Evolutionary conservation across 92 coral and sea anemone genomes (phyloP), one percentile per base, ranked within the genome.

Genomic region (Desmophyllum pertusum): DNA sequence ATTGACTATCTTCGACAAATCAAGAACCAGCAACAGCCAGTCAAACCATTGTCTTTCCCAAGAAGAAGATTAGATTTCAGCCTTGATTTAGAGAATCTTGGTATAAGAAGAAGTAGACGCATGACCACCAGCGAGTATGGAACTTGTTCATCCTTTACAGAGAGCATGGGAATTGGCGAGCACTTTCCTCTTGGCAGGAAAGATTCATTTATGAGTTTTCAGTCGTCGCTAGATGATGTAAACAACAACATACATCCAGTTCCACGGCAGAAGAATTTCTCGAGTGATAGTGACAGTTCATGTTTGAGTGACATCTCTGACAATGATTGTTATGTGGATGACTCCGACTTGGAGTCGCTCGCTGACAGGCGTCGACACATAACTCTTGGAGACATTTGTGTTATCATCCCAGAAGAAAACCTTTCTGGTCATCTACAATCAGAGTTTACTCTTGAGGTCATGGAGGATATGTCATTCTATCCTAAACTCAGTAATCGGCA

Each of bases 321-420:
- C 50, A 80, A 86, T 83, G 93, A 91, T 61, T 70, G 74, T 38
- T 30, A 52, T 33, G 73, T 43, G 57, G 76, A 83, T 46, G 73
- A 46, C 62, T 84, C 67, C 41, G 88, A 73, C 23, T 23, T 87
- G 40, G 98, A 89, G 45, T 52, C 63, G 21, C 67, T 75, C 33
- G 66, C 81, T 46, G 83, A 87, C 62, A 86, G 98, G 67, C 78
- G 78, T 31, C 73, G 95, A 61, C 94, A 94, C 86, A 86, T 96
- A 27, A 84, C 91, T 38, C 92, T 81, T 76, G 99, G 99, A 33
- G 90, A 96, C 69, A 95, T 96, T 41, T 91, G 96, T 87, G 96
- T 92, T 43, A 63, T 94, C 35, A 91, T 96, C 62, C 99, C 99
- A 77, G 94, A 90, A 41, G 86, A 92, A 74, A 95, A 95, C 74